Percentiles rank a stretch among this genome's conserved stretches.
phyloP scores from a whole-genome alignment of 2,888 invertebrate genomes.

The Mimachlamys varia region DNA sequence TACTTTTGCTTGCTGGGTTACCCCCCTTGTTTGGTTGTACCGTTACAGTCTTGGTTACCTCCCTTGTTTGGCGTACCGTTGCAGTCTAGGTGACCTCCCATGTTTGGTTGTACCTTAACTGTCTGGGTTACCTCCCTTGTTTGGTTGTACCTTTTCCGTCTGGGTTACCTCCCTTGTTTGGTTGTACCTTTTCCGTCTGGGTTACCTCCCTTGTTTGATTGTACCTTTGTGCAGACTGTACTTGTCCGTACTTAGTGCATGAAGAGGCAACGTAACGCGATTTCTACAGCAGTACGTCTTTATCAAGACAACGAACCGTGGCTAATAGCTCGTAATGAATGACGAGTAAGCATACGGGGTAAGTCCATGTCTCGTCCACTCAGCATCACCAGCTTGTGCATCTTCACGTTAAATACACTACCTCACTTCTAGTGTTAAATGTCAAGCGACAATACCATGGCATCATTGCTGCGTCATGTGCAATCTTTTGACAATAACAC shows the following conservation, averaged over 20 bases:
- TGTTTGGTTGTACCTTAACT: too few relatives aligned
- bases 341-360: neutral
- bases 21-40: too few relatives aligned
- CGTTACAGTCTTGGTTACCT: too few relatives aligned
- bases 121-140: too few relatives aligned
- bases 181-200: too few relatives aligned
- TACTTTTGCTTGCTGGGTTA: too few relatives aligned
- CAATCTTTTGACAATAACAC: neutral
- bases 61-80: too few relatives aligned
- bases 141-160: too few relatives aligned
- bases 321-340: slow-evolving; percentile 13
- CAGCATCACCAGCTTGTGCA: neutral
- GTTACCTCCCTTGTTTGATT: too few relatives aligned
- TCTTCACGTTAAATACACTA: neutral
- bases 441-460: neutral
- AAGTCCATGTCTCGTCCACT: neutral
- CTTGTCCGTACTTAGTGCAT: neutral
- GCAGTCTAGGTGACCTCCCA: too few relatives aligned
- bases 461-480: neutral
- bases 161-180: too few relatives aligned
- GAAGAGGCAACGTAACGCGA: neutral
- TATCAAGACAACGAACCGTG: neutral
- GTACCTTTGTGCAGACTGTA: neutral
- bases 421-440: neutral
- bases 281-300: slow-evolving; percentile 9